Conservation (phyloP, 2,797 vertebrate species). For the Lagocephalus sceleratus region DNA sequence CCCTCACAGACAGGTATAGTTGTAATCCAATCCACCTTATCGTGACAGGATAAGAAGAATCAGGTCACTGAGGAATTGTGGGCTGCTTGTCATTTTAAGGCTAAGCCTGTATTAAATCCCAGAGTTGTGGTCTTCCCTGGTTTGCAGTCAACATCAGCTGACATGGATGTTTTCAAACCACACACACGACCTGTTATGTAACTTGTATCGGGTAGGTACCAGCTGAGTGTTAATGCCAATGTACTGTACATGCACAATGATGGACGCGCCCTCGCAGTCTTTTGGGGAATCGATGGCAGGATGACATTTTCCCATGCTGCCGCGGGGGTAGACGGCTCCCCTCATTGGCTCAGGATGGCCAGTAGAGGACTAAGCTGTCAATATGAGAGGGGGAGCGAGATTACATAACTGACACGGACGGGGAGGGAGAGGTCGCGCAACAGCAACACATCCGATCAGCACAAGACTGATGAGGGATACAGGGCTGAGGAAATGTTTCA, state of each 20-base stretch:
- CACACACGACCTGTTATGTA: conserved; percentile 64
- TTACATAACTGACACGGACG: conserved; percentile 41
- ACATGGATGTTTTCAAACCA: conserved; percentile 59
- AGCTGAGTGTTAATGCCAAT: conserved; percentile 31
- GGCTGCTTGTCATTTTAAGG: conserved; percentile 35
- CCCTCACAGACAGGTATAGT: conserved; percentile 23
- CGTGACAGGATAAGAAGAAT: conserved; percentile 53
- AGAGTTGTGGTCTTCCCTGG: conserved; percentile 47
- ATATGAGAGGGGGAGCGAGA: too few species aligned
- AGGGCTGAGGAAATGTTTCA: too few species aligned
- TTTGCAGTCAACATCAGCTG: conserved; percentile 68
- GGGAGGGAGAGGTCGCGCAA: conserved; percentile 27
- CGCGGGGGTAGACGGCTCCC: conserved; percentile 7
- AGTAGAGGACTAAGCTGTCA: conserved; percentile 37
- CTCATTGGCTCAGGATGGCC: conserved; percentile 20
- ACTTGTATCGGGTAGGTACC: conserved; percentile 51
- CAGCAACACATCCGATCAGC: conserved; percentile 17
- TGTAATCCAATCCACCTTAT: conserved; percentile 37
- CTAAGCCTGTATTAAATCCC: conserved; percentile 49
- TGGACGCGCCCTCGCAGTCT: conserved; percentile 6
- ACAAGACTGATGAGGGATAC: neutral
- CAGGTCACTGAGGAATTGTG: conserved; percentile 50
- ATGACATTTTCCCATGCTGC: conserved; percentile 15
- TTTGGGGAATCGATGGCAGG: conserved; percentile 22
- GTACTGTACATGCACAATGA: conserved; percentile 10